Conservation (phyloP, 2,888 invertebrate genomes). For the Bembecia ichneumoniformis region DNA sequence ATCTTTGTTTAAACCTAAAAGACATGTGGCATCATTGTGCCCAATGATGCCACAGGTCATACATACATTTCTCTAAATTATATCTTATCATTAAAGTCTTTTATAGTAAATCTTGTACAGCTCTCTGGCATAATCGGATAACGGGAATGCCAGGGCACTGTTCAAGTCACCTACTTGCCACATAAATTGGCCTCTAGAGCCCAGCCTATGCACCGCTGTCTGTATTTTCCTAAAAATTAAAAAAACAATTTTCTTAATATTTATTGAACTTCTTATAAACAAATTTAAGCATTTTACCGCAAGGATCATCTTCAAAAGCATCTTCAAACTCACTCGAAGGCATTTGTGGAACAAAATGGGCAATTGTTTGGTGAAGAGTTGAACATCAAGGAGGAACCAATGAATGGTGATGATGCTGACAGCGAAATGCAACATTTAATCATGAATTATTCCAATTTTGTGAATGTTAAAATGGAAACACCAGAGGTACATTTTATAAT, state of each 20-base stretch:
- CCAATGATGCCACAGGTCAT: too few species aligned
- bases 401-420: neutral
- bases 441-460: neutral
- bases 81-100: too few species aligned
- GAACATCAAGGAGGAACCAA: conserved; percentile 12
- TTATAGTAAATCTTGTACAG: too few species aligned
- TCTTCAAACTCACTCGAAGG: conserved; percentile 79
- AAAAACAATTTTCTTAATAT: neutral
- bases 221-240: neutral
- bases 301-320: conserved; percentile 87
- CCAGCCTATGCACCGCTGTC: too few species aligned
- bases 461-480: neutral
- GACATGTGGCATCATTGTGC: too few species aligned
- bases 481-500: neutral
- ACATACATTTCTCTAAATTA: too few species aligned
- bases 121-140: too few species aligned
- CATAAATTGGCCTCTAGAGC: too few species aligned
- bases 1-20: too few species aligned
- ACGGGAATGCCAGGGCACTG: too few species aligned
- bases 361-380: conserved; percentile 29
- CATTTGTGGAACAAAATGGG: conserved; percentile 31
- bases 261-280: conserved; percentile 4
- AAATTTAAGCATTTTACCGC: conserved; percentile 75
- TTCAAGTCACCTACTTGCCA: too few species aligned
- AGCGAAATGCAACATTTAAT: neutral